phyloP scores from a whole-genome alignment of 1,140 invertebrate genomes.

The Neodiprion lecontei region DNA sequence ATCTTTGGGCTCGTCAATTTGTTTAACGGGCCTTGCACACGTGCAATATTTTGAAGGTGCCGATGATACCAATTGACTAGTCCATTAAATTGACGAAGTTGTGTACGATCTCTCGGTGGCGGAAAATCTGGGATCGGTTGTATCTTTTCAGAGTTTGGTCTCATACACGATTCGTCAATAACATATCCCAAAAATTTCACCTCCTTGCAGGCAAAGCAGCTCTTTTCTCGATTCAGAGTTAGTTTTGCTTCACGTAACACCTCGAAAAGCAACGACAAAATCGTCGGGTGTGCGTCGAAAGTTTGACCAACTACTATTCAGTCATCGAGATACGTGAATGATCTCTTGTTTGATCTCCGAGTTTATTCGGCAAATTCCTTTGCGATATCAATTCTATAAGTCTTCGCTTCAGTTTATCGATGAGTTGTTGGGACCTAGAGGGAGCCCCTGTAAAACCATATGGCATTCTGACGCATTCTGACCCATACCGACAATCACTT shows the following conservation, averaged over 20 bases:
- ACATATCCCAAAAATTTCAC: constrained; percentile 11
- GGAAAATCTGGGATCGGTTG: background rate
- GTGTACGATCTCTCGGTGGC: background rate
- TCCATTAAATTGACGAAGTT: background rate
- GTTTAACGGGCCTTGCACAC: constrained; percentile 20
- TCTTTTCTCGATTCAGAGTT: constrained; percentile 20
- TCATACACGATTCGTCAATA: background rate
- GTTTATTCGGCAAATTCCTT: no score
- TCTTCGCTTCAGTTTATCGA: no score
- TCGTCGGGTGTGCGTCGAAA: constrained; percentile 33
- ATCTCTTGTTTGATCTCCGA: background rate
- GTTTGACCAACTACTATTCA: constrained; percentile 25
- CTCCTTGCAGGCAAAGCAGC: constrained; percentile 1
- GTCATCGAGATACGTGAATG: constrained; percentile 34
- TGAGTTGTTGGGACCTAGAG: no score
- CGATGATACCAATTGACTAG: constrained; percentile 5
- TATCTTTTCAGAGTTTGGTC: background rate
- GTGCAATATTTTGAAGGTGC: background rate
- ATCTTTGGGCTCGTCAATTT: constrained; percentile 22
- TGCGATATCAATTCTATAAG: no score
- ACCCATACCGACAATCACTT: constrained; percentile 43
- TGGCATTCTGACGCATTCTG: no score
- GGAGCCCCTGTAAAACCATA: no score
- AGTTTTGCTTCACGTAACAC: constrained; percentile 21
- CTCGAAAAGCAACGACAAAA: constrained; percentile 16